Evolutionary conservation across 2,888 invertebrate genomes (phyloP), one percentile per base, ranked within the genome.

Genomic region (Elgonia sp.): DNA sequence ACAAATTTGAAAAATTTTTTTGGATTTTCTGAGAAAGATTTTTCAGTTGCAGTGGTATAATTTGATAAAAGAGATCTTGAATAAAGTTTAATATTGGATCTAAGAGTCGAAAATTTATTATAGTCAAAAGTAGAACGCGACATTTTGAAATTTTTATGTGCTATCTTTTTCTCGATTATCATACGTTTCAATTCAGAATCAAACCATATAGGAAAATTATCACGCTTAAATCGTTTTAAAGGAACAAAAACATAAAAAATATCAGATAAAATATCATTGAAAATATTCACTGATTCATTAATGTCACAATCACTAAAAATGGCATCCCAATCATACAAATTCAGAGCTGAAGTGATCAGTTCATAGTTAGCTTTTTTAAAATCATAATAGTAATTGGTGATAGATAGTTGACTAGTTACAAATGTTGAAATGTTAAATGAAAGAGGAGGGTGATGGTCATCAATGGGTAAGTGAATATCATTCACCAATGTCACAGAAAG

Each of bases 131-230:
- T 14, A 14, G 7, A 5, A 14, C 16, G 50, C 9, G 39, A n/a
- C 40, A n/a, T 63, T 18, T 63, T 63, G 12, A n/a, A 63, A 7
- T 29, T 18, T 16, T 14, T 40, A 12, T 63, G 40, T 40, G 63
- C 63, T 39, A 39, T 63, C 37, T 40, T 63, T 18, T 39, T 39
- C 14, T 63, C 50, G 16, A 14, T 14, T 5, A 63, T 40, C 39
- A 63, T 21, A 37, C 40, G 29, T 40, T 63, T 63, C 5, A 63
- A 39, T 63, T 18, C 40, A 7, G 37, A 37, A 39, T 63, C 63
- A 39, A 63, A 63, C 39, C 63, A 63, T n/a, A 39, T n/a, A 16
- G 63, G 63, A n/a, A 63, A 63, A 39, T 37, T 18, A 21, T 63
- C 63, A 9, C 39, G 6, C 40, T n/a, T 63, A 18, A 8, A 63